Evolutionary conservation across 1,140 invertebrate genomes (phyloP).

Genomic region (Thrips palmi): DNA sequence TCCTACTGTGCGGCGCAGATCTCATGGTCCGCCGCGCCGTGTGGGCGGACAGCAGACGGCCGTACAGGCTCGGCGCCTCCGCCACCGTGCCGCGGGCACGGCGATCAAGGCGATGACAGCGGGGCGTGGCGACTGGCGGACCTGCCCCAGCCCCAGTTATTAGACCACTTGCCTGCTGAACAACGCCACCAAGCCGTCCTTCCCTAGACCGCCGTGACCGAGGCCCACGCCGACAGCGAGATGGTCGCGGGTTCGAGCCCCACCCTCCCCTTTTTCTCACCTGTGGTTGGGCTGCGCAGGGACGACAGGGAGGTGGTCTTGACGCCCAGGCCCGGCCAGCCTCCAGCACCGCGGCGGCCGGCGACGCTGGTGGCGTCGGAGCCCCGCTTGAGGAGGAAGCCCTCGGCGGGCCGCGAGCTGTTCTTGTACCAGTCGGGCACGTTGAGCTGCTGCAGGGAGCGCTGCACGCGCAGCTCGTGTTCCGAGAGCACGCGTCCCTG

Average conservation of each 20-base stretch:
- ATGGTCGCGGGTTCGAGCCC: too few species aligned
- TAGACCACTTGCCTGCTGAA: too few species aligned
- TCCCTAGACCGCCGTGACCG: too few species aligned
- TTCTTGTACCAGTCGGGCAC: conserved; percentile 91
- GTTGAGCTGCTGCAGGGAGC: conserved; percentile 79
- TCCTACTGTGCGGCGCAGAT: conserved; percentile 20
- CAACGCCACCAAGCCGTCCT: too few species aligned
- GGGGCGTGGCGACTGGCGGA: too few species aligned
- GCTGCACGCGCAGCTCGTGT: conserved; percentile 79
- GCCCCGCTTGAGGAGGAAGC: conserved; percentile 33
- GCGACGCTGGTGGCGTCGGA: conserved; percentile 39
- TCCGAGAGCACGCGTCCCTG: conserved; percentile 62
- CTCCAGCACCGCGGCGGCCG: conserved; percentile 19
- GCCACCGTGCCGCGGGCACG: too few species aligned
- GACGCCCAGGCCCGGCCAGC: conserved; percentile 49
- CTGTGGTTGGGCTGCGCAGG: conserved; percentile 23
- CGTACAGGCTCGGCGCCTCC: too few species aligned
- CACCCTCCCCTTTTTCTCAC: too few species aligned
- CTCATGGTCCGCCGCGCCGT: conserved; percentile 24
- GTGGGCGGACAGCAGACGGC: too few species aligned
- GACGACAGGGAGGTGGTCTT: conserved; percentile 61
- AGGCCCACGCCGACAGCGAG: too few species aligned
- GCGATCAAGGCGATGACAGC: too few species aligned
- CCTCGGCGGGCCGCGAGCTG: conserved; percentile 40
- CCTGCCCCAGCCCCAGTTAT: too few species aligned